Percentiles rank a stretch among this genome's conserved stretches.
These are phyloP conservation scores for Ciconia maguari DNA, from an alignment of 2,113 vertebrate species.

Conservation along the genomic window DNA sequence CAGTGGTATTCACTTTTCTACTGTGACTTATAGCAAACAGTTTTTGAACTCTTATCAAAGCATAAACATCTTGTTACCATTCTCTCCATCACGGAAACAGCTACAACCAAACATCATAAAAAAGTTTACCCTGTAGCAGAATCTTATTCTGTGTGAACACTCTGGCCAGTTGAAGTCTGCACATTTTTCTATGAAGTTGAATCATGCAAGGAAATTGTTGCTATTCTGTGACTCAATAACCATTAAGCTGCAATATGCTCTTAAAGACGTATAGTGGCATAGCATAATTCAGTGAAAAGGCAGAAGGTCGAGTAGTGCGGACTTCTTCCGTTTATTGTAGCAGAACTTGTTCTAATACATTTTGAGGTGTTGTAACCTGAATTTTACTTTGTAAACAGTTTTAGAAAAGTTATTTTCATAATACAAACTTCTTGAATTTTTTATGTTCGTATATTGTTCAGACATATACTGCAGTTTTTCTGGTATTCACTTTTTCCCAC, in stretches of 20 bases:
- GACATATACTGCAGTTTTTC: neutral
- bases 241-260: neutral
- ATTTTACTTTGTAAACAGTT: neutral
- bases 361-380: neutral
- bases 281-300: neutral
- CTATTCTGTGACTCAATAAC: neutral
- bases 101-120: neutral
- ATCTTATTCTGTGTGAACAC: neutral
- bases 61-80: neutral
- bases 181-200: neutral
- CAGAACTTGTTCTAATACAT: neutral
- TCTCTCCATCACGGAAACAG: neutral
- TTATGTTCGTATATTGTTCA: neutral
- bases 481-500: neutral
- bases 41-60: neutral
- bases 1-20: neutral
- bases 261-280: neutral
- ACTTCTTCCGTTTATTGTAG: neutral
- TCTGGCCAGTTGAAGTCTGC: neutral
- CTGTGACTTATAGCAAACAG: neutral
- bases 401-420: neutral
- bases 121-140: neutral
- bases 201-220: neutral
- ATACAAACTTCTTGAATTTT: neutral
- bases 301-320: neutral